phyloP scores from a whole-genome alignment of 2,888 invertebrate genomes.

The Orchestes rusci region DNA sequence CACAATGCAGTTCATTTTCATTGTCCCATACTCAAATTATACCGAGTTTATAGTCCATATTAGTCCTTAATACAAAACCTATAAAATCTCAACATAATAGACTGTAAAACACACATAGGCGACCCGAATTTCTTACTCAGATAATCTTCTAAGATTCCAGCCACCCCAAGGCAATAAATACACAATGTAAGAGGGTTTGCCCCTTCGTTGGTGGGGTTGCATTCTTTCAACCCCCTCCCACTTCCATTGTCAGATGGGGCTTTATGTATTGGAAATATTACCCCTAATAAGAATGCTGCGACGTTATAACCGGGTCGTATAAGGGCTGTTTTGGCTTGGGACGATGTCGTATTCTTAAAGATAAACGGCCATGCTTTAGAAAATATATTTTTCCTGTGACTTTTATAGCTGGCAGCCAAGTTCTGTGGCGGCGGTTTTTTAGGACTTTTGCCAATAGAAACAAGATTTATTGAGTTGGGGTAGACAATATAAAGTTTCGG shows the following conservation, averaged over 20 bases:
- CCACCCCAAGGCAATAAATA: constrained; percentile 23
- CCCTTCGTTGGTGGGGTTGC: constrained; percentile 16
- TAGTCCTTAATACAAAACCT: too few species aligned
- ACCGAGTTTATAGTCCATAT: too few species aligned
- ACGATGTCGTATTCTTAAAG: constrained; percentile 30
- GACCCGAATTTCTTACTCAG: constrained; percentile 11
- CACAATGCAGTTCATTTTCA: too few species aligned
- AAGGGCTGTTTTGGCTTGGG: constrained; percentile 25
- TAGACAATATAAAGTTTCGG: too few species aligned
- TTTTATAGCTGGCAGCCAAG: constrained; percentile 29
- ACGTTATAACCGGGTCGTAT: constrained; percentile 13
- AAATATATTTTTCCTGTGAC: constrained; percentile 28
- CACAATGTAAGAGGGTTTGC: constrained; percentile 16
- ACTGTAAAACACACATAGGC: neutral
- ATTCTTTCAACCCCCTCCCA: constrained; percentile 27
- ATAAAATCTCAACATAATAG: neutral
- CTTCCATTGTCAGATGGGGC: constrained; percentile 30
- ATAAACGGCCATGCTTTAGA: constrained; percentile 32
- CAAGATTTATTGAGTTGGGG: too few species aligned
- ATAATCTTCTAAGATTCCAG: constrained; percentile 23
- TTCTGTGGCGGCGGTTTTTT: constrained; percentile 8
- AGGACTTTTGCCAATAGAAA: too few species aligned
- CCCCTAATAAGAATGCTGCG: constrained; percentile 33
- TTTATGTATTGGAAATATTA: constrained; percentile 44
- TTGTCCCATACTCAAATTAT: too few species aligned